Percentiles rank a stretch among this genome's conserved stretches.
Conservation (phyloP, 2,797 vertebrate species). For the Halcyon badia region DNA sequence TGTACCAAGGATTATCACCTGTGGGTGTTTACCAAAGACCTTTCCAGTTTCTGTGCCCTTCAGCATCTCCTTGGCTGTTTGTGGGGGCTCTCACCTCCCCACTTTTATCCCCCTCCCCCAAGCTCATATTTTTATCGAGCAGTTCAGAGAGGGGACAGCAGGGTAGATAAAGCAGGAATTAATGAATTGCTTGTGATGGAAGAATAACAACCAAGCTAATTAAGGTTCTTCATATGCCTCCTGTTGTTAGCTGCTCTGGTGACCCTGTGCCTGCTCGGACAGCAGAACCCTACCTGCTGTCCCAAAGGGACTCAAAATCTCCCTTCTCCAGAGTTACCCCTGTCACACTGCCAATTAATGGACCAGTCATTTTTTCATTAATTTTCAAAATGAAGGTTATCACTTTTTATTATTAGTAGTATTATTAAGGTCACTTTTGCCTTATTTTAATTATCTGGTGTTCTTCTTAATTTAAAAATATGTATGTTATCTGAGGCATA, state of each 20-base stretch:
- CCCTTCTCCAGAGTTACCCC: not conserved
- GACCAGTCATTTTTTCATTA: not conserved
- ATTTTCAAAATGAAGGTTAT: not conserved
- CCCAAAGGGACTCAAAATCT: not conserved
- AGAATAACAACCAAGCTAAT: not conserved
- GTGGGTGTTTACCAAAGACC: not conserved
- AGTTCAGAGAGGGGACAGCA: not conserved
- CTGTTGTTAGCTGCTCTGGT: not conserved
- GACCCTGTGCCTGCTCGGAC: not conserved
- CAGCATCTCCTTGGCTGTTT: not conserved
- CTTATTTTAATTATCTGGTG: not conserved
- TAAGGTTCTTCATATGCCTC: not conserved
- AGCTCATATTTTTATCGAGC: not conserved
- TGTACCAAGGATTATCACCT: not conserved
- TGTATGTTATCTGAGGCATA: not conserved
- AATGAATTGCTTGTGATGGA: not conserved
- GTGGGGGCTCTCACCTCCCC: rapidly evolving
- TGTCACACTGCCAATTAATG: not conserved
- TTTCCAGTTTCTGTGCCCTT: rapidly evolving
- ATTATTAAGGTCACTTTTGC: not conserved
- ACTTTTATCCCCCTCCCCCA: not conserved
- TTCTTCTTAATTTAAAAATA: slow-evolving; percentile 16
- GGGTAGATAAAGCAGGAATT: not conserved
- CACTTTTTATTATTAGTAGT: not conserved
- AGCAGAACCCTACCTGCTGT: not conserved